Evolutionary conservation across 2,888 invertebrate species (phyloP), one percentile per base, ranked within the genome.

Genomic region (Leptinotarsa haldemani): DNA sequence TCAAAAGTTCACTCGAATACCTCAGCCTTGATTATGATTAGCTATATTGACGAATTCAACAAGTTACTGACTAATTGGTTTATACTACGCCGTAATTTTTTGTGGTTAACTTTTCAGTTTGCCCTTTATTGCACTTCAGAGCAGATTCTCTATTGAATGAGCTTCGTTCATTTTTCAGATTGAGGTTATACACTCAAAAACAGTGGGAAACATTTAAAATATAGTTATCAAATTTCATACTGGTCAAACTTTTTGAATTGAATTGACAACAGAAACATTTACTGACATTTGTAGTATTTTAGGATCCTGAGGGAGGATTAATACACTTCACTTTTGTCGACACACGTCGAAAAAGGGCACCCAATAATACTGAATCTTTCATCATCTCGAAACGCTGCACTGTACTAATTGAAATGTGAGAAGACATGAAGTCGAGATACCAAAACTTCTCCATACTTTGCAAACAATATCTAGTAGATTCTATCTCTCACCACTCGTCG

Each of bases 401-500:
- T n/a, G 40, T 40, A n/a, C 15, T 61, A 61, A 61, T 61, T 61
- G 61, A 61, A 61, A 61, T 40, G 61, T 40, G 15, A 30, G 61
- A 40, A 15, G 61, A 25, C 61, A 61, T n/a, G 40, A 4, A 61
- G 40, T 40, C 61, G 40, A 40, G 61, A 61, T 61, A 61, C 25
- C 61, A 30, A 61, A 61, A 61, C 40, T 61, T 61, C 50, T 50
- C 20, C 61, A 61, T 61, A 61, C 61, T 61, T 40, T 61, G 61
- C 61, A 61, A 61, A 61, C 61, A 61, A 40, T 61, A 61, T 40
- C 61, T 30, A 30, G 13, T 18, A 30, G 61, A 61, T 66, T 58
- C 58, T 65, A 65, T 73, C 61, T 58, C 69, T 61, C 61, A 61
- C 30, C 61, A 61, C 61, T 75, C 74, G 74, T 70, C 74, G 69